A percentile compares a stretch with the other conserved stretches of the same genome.
Evolutionary conservation across 2,888 invertebrate species (phyloP).

Genomic region (Deilephila elpenor): DNA sequence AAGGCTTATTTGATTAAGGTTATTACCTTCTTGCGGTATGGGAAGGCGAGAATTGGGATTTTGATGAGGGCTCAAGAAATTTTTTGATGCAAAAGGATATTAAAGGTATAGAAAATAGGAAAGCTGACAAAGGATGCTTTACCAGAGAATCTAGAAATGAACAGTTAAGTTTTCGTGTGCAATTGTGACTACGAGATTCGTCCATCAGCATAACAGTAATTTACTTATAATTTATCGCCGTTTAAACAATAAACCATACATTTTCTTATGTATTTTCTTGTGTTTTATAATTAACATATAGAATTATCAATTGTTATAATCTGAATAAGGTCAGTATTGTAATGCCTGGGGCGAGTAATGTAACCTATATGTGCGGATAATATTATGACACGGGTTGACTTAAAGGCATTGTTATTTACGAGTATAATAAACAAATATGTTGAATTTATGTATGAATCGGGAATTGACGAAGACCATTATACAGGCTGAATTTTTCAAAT

Average conservation of each 20-base stretch:
- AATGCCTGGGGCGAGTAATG: neutral
- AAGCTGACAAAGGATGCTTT: neutral
- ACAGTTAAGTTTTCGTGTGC: neutral
- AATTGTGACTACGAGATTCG: neutral
- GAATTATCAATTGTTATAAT: no score
- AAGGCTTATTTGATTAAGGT: slow-evolving; percentile 5
- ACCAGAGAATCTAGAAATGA: no score
- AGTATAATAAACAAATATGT: neutral
- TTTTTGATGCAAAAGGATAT: no score
- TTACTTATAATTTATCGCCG: no score
- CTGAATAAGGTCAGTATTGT: neutral
- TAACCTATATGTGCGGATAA: neutral
- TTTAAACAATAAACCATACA: no score
- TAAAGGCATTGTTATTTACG: neutral
- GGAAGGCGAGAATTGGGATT: neutral
- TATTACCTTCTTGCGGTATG: slow-evolving; percentile 7
- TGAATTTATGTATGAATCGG: neutral
- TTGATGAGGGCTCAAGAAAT: neutral
- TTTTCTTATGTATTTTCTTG: no score
- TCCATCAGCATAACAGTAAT: neutral
- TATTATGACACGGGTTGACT: neutral
- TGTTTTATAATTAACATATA: no score
- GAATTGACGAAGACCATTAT: no score
- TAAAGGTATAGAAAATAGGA: neutral
- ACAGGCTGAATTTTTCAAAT: no score